Base-by-base conservation (phyloP, 2,888 invertebrate genomes). In the Apantesis nais region DNA sequence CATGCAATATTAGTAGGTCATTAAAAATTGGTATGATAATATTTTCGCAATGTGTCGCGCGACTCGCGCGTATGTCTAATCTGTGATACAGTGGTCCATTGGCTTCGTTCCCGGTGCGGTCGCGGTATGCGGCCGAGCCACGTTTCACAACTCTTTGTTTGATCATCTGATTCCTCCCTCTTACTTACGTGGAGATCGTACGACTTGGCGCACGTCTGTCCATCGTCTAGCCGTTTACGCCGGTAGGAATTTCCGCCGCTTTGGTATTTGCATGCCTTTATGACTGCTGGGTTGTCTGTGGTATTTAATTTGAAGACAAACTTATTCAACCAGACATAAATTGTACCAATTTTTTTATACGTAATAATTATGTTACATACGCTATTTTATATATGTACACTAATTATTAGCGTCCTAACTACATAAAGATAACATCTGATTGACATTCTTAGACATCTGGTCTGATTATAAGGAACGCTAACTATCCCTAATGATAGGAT, bases 111-210 rank as follows among this genome's bases (percentile, higher is more conserved):
- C 93, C 92, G 88, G 78, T 75, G 79, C 78, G 85, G 84, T 76
- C 80, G 85, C 80, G 91, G 91, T 90, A 90, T 92, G 92, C 92
- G 91, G 88, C 85, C 88, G 83, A 82, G 87, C 88, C 85, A 88
- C 89, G 89, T 92, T 92, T 90, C 92, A 90, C 91, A 91, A 92
- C 91, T 91, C 91, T 92, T 92, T 90, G 91, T 91, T 90, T 90
- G 88, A 89, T 89, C 88, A 89, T 88, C 86, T 86, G 89, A 89
- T 86, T 89, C 87, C 84, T 88, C 81, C 81, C 86, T 81, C 87
- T 86, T 90, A 90, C 90, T 90, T 88, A 90, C 90, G 88, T 87
- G 88, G 80, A 83, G 80, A 80, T 83, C 82, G 86, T 84, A 86
- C 86, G 85, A 85, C 85, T 89, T 85, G 88, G 86, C 87, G 83